Percentiles rank a stretch among this genome's conserved stretches.
These are phyloP conservation scores for Achroia grisella DNA, from an alignment of 1,140 invertebrate genomes.

Conservation along the genomic window DNA sequence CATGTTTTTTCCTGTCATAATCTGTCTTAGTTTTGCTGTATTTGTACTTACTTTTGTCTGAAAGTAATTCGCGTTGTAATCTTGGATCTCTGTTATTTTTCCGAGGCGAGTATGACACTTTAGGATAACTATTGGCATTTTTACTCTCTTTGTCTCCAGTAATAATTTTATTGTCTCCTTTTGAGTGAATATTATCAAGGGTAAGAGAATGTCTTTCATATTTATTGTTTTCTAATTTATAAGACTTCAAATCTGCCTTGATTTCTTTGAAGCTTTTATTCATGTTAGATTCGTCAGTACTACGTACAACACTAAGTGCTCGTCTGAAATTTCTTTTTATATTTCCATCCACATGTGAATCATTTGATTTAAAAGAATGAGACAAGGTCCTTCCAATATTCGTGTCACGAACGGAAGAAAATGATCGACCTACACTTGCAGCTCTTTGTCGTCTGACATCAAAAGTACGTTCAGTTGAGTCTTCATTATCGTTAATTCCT, in stretches of 20 bases:
- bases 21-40: constrained; percentile 12
- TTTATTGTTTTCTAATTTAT: constrained; percentile 19
- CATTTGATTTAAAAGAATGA: constrained; percentile 1
- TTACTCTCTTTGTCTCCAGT: too few relatives aligned
- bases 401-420: background rate
- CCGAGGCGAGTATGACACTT: constrained; percentile 4
- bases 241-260: constrained; percentile 49
- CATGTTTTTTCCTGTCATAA: constrained; percentile 27
- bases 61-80: constrained; percentile 25
- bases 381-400: constrained; percentile 5
- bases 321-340: constrained; percentile 26
- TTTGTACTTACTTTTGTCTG: constrained; percentile 5
- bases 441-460: constrained; percentile 43
- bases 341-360: background rate
- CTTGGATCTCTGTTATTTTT: constrained; percentile 34
- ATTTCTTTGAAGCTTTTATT: constrained; percentile 42
- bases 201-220: background rate
- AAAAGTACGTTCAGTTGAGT: constrained; percentile 19
- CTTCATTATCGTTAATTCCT: constrained; percentile 10
- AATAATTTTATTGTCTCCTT: background rate
- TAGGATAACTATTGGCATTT: background rate
- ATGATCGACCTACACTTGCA: constrained; percentile 43
- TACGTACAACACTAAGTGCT: constrained; percentile 53
- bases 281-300: constrained; percentile 15
- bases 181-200: background rate